Evolutionary conservation across 92 coral and sea anemone species (phyloP).

Genomic region (Phenganax stokvisi): DNA sequence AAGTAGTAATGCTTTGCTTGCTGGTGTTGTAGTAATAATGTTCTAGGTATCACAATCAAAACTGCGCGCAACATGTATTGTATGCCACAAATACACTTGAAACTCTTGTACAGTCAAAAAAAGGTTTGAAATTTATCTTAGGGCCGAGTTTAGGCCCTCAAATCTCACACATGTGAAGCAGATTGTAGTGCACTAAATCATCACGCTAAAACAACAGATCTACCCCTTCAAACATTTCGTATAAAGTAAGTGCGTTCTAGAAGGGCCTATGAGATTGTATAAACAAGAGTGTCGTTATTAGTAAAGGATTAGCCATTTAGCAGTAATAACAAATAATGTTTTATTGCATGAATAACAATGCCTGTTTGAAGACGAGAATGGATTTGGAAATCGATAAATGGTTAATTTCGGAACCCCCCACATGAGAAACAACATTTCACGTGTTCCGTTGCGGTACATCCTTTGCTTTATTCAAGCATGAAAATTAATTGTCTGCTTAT

Average conservation of each 20-base stretch:
- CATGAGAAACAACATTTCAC: slow-evolving; percentile 17
- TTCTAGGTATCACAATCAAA: no score
- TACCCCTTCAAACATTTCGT: not conserved
- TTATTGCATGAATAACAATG: slow-evolving; percentile 44
- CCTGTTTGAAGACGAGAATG: slow-evolving; percentile 14
- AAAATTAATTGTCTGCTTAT: slow-evolving; percentile 20
- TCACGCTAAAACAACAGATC: not conserved
- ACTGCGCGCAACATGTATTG: no score
- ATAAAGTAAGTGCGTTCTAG: not conserved
- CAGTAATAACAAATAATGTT: slow-evolving; percentile 41
- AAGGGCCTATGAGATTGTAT: slow-evolving; percentile 20
- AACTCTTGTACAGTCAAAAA: no score
- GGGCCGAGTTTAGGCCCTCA: no score
- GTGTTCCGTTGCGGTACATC: slow-evolving; percentile 33
- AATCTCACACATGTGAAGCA: no score
- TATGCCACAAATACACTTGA: no score
- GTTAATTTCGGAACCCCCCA: slow-evolving; percentile 1
- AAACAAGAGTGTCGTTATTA: slow-evolving; percentile 40
- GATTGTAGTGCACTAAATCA: no score
- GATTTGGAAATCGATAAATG: not conserved
- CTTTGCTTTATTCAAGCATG: not conserved
- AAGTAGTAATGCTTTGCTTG: not conserved
- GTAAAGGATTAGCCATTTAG: slow-evolving; percentile 43
- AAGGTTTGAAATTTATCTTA: no score
- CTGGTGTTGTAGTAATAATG: not conserved